Evolutionary conservation across 2,888 invertebrate species (phyloP).

Genomic region (Glaucopsyche alexis): DNA sequence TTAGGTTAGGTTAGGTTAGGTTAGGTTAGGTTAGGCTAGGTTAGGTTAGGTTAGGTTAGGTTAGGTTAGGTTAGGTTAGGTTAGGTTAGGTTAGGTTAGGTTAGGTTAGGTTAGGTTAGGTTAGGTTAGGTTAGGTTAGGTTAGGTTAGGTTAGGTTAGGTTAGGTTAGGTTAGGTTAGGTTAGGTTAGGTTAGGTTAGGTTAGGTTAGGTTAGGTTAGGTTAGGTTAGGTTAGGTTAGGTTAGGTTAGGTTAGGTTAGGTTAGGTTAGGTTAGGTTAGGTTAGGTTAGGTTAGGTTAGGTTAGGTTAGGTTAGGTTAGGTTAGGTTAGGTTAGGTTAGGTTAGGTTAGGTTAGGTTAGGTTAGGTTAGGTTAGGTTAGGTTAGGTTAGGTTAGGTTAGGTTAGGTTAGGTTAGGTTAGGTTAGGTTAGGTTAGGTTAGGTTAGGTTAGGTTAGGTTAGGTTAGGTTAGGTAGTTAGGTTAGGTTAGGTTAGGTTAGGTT

Average conservation of each 20-base stretch:
- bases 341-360: slow-evolving; percentile 41
- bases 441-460: slow-evolving; percentile 39
- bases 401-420: slow-evolving; percentile 34
- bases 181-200: slow-evolving; percentile 40
- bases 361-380: slow-evolving; percentile 40
- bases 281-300: slow-evolving; percentile 39
- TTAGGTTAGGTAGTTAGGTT: too few species aligned
- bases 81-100: slow-evolving; percentile 42
- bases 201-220: too few species aligned
- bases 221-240: slow-evolving; percentile 40
- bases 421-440: slow-evolving; percentile 30
- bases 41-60: slow-evolving; percentile 40
- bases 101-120: slow-evolving; percentile 43
- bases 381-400: slow-evolving; percentile 41
- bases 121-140: slow-evolving; percentile 41
- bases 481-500: slow-evolving; percentile 35
- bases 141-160: slow-evolving; percentile 37
- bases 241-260: slow-evolving; percentile 39
- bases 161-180: slow-evolving; percentile 40
- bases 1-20: slow-evolving; percentile 36
- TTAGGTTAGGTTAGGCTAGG: slow-evolving; percentile 40
- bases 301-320: slow-evolving; percentile 42
- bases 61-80: too few species aligned
- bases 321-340: slow-evolving; percentile 42
- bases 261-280: slow-evolving; percentile 40